Evolutionary conservation across 2,113 vertebrate species (phyloP).

Genomic region (Tenebrosternarchus preto): DNA sequence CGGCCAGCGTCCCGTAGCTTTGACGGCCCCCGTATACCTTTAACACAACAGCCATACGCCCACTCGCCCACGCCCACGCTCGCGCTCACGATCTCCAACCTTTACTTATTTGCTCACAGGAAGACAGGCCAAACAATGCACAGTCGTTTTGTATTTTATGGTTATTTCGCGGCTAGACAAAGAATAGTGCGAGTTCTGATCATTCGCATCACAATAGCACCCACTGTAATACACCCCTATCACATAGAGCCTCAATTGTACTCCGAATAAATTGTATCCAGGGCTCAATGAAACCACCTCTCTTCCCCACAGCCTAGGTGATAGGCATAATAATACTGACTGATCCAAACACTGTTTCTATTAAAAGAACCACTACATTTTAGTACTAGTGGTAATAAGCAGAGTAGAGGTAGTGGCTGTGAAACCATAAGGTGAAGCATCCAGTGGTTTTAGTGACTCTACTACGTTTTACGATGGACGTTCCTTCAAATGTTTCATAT

Average conservation of each 20-base stretch:
- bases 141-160: not conserved
- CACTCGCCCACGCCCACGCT: constrained; percentile 23
- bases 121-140: constrained; percentile 23
- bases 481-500: too few species aligned
- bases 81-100: not conserved
- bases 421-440: not conserved
- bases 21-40: not conserved
- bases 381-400: not conserved
- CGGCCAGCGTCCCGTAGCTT: not conserved
- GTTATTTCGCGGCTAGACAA: not conserved
- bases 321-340: not conserved
- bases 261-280: constrained; percentile 2
- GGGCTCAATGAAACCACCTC: not conserved
- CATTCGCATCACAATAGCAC: not conserved
- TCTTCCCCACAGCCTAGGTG: not conserved
- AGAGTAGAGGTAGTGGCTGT: not conserved
- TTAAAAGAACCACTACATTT: not conserved
- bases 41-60: not conserved
- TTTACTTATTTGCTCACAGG: constrained; percentile 9
- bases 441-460: not conserved
- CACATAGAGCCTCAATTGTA: constrained; percentile 44
- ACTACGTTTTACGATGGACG: too few species aligned
- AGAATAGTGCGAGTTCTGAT: not conserved
- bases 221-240: constrained; percentile 48
- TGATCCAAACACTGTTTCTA: not conserved